Evolutionary conservation across 1,140 invertebrate species (phyloP).

Genomic region (Caenorhabditis latens): DNA sequence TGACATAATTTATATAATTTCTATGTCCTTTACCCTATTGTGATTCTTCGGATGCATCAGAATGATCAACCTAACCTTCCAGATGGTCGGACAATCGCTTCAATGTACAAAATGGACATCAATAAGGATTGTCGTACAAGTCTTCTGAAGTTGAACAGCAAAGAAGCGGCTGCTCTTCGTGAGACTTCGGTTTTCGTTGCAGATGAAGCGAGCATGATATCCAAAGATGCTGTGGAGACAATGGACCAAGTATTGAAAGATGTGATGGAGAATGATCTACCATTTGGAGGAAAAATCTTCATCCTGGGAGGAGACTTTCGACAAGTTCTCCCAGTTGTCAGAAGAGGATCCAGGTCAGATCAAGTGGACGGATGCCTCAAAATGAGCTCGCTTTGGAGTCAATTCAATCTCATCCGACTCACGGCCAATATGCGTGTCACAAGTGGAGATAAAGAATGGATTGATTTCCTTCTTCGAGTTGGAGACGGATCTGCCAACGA

Average conservation of each 20-base stretch:
- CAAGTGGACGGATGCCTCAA: constrained; percentile 46
- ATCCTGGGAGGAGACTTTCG: constrained; percentile 55
- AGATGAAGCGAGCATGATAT: constrained; percentile 42
- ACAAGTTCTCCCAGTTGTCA: constrained; percentile 55
- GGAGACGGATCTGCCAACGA: not conserved
- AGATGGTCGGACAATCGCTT: constrained; percentile 27
- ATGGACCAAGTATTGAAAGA: constrained; percentile 1
- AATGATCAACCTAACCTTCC: constrained; percentile 47
- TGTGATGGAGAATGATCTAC: constrained; percentile 43
- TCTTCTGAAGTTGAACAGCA: not conserved
- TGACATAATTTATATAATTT: too few species aligned
- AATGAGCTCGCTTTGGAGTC: not conserved
- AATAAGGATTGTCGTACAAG: not conserved
- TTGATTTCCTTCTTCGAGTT: constrained; percentile 10
- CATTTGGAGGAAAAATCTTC: constrained; percentile 60
- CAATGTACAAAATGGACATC: constrained; percentile 47
- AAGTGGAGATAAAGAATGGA: not conserved
- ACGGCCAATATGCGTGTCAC: constrained; percentile 31
- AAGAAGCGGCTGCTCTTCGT: constrained; percentile 14
- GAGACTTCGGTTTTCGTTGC: constrained; percentile 14
- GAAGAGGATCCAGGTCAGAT: not conserved
- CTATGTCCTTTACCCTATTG: not conserved
- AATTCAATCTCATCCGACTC: constrained; percentile 1
- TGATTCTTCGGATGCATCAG: constrained; percentile 6
- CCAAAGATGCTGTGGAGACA: not conserved